Conservation (phyloP, 1,140 invertebrate species). For the Delia radicum region DNA sequence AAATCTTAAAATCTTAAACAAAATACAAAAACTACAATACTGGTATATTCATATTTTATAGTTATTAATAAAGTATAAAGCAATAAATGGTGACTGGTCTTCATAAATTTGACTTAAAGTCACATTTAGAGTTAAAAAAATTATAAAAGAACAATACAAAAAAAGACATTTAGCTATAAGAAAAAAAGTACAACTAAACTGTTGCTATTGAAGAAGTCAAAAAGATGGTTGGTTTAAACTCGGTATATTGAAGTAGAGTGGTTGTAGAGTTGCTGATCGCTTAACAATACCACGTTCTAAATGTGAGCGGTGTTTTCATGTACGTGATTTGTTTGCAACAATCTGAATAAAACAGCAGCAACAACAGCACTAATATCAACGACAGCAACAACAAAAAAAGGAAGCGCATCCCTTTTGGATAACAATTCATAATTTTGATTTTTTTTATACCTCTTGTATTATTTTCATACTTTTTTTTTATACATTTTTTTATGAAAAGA, state of each 20-base stretch:
- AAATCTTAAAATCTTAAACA: neutral
- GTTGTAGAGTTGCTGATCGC: neutral
- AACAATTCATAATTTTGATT: slow-evolving; percentile 1
- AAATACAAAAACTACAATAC: neutral
- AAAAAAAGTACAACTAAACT: neutral
- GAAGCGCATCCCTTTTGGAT: slow-evolving; percentile 1
- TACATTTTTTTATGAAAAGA: neutral
- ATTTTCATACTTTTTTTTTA: neutral
- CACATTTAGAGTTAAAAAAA: neutral
- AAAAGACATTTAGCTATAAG: neutral
- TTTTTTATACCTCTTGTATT: neutral
- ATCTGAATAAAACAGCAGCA: neutral
- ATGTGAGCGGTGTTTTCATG: slow-evolving; percentile 22
- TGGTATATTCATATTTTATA: slow-evolving; percentile 1
- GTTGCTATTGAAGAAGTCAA: neutral
- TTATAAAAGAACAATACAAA: neutral
- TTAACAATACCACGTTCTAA: slow-evolving; percentile 16
- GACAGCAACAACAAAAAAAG: slow-evolving; percentile 5
- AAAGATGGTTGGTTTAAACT: neutral
- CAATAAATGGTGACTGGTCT: slow-evolving; percentile 2
- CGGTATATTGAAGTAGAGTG: neutral
- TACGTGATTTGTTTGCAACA: slow-evolving; percentile 20
- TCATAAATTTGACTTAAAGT: slow-evolving; percentile 20
- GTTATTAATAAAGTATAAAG: neutral
- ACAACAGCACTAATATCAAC: neutral